phyloP scores from a whole-genome alignment of 2,888 invertebrate genomes.

The Synanthedon andrenaeformis region DNA sequence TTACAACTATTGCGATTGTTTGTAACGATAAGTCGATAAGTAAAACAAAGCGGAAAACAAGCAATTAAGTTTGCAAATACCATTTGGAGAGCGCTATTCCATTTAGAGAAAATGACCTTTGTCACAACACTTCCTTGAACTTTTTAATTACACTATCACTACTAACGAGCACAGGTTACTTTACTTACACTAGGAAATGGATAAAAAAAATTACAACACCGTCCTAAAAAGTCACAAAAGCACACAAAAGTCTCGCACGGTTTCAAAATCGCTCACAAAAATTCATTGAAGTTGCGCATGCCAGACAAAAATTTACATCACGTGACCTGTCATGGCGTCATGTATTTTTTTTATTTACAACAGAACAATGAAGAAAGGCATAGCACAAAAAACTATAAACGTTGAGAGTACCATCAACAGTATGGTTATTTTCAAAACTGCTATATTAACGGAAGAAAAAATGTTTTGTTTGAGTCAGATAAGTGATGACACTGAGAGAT shows the following conservation, averaged over 20 bases:
- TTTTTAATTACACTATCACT: constrained; percentile 32
- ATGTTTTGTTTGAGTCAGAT: too few relatives aligned
- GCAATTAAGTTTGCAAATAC: constrained; percentile 40
- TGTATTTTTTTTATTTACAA: neutral
- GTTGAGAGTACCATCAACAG: too few relatives aligned
- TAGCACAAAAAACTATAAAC: too few relatives aligned
- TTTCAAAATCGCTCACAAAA: constrained; percentile 57
- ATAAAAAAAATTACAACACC: neutral
- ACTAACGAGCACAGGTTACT: constrained; percentile 18
- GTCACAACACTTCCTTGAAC: constrained; percentile 36
- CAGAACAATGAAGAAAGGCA: too few relatives aligned
- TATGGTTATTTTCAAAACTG: too few relatives aligned
- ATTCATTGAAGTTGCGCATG: constrained; percentile 60
- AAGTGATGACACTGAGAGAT: too few relatives aligned
- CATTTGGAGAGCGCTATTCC: constrained; percentile 32
- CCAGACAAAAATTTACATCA: constrained; percentile 68
- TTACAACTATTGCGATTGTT: constrained; percentile 1
- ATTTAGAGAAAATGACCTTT: constrained; percentile 52
- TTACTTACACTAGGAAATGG: constrained; percentile 18
- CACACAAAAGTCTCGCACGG: constrained; percentile 24
- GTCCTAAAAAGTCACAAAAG: neutral
- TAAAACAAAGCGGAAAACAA: constrained; percentile 7
- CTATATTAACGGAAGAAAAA: too few relatives aligned
- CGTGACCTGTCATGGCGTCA: constrained; percentile 70
- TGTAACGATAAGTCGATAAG: neutral